Conservation (phyloP, 2,888 invertebrate genomes). For the Cryptocheilus praepositus region DNA sequence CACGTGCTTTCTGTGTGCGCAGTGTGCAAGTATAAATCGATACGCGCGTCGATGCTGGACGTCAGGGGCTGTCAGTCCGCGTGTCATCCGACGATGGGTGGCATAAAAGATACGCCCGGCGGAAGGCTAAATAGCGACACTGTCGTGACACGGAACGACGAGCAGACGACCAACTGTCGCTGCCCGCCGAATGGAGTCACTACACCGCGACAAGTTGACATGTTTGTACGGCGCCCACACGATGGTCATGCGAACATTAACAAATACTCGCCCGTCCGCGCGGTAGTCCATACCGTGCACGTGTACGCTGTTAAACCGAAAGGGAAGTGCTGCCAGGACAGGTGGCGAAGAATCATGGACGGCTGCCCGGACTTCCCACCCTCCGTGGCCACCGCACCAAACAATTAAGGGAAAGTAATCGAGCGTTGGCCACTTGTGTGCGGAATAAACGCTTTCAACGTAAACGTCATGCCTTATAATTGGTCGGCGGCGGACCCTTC, state of each 20-base stretch:
- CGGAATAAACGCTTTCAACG: conserved; percentile 1
- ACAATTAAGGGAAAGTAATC: conserved; percentile 24
- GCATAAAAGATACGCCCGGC: conserved; percentile 63
- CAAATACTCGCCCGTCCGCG: conserved; percentile 53
- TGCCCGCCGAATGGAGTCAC: conserved; percentile 61
- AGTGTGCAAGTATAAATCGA: conserved; percentile 12
- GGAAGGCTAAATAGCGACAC: conserved; percentile 66
- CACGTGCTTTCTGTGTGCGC: too few species aligned
- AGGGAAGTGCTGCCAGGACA: conserved; percentile 48
- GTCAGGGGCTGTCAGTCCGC: conserved; percentile 45
- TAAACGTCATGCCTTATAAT: background rate
- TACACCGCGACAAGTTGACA: conserved; percentile 69
- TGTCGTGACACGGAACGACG: conserved; percentile 61
- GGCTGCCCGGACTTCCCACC: conserved; percentile 16
- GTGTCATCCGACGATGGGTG: conserved; percentile 46
- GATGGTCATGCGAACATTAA: conserved; percentile 64
- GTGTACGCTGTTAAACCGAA: conserved; percentile 8
- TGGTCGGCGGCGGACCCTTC: too few species aligned
- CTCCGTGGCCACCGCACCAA: conserved; percentile 9
- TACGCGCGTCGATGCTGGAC: conserved; percentile 26
- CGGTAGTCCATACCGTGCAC: conserved; percentile 20
- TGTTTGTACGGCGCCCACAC: conserved; percentile 68
- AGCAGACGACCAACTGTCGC: conserved; percentile 52
- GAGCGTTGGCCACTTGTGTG: conserved; percentile 9
- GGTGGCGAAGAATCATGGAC: conserved; percentile 50